Base-by-base conservation (phyloP, 2,888 invertebrate species). In the Nemotelus nigrinus region DNA sequence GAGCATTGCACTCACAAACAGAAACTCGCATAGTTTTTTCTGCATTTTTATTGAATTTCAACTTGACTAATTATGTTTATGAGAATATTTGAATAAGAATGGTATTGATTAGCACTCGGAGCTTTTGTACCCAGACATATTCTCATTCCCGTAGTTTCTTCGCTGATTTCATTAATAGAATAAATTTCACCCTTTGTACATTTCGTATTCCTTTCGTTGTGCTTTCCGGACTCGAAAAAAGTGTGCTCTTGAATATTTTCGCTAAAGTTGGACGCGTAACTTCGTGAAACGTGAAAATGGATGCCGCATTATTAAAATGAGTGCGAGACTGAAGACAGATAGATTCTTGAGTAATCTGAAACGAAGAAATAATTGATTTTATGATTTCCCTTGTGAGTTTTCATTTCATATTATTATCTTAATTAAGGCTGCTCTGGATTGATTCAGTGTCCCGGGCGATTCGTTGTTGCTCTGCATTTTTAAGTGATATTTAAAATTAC, bases 341-440 rank as follows among this genome's bases (percentile, higher is more conserved):
- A 47, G 65, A 8, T 65, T 47, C 47, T 44, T 44, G 65, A 65
- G n/a, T 65, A 65, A 45, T 65, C 65, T 65, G 65, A 65, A 65
- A 47, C 4, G 65, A 47, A 43, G 45, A 45, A 65, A 65, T 65
- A 65, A 65, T 65, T 63, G 63, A 63, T 63, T 63, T 63, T 45
- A 65, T 65, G 65, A 65, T 65, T 65, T 65, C 65, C 65, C 65
- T 65, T 47, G 65, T 45, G 65, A 65, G 43, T 63, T 47, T 58
- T 25, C 47, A n/a, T n/a, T 65, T 65, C 65, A 65, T 25, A 25
- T 45, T 65, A 47, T 41, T 44, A 65, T 45, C 47, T 65, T 65
- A 65, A 65, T 65, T 65, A 65, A 65, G 45, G 65, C 41, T 65
- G 65, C 47, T 43, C 65, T 50, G 50, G 50, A 5, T 8, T 7